Conservation (phyloP, 1,140 invertebrate genomes). For the Monochamus saltuarius region DNA sequence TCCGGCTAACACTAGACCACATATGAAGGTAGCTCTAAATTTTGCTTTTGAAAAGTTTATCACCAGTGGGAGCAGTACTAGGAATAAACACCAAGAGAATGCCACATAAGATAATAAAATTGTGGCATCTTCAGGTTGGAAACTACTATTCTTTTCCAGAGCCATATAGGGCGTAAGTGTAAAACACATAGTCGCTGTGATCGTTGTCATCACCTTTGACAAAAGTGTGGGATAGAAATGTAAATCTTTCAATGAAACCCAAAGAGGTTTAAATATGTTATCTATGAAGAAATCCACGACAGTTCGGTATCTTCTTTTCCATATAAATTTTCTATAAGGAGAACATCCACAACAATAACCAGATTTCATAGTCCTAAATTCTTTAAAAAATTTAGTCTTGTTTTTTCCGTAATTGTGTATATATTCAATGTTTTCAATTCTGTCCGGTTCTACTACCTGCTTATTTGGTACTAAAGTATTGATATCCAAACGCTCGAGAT, state of each 20-base stretch:
- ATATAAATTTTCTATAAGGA: conserved; percentile 33
- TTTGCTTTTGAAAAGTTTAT: conserved; percentile 28
- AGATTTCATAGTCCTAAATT: conserved; percentile 24
- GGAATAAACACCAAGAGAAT: conserved; percentile 40
- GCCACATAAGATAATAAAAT: conserved; percentile 39
- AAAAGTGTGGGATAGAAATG: conserved; percentile 37
- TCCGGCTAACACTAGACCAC: conserved; percentile 33
- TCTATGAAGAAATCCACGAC: conserved; percentile 29
- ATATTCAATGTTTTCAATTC: conserved; percentile 28
- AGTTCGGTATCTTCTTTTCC: conserved; percentile 25
- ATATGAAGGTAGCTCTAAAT: conserved; percentile 27
- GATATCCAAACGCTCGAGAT: too few relatives aligned
- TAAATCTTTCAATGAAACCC: conserved; percentile 22
- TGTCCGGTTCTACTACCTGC: not conserved
- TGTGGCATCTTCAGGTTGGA: conserved; percentile 28
- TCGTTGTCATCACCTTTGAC: conserved; percentile 26
- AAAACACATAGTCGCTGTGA: conserved; percentile 28
- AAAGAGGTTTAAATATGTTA: conserved; percentile 29
- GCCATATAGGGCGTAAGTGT: conserved; percentile 29
- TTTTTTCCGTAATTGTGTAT: conserved; percentile 25
- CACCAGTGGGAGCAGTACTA: conserved; percentile 33
- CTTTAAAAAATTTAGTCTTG: conserved; percentile 15
- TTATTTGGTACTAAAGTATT: too few relatives aligned
- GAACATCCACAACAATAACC: conserved; percentile 22
- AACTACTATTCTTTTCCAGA: conserved; percentile 22